A percentile compares a stretch with the other conserved stretches of the same genome.
These are phyloP conservation scores for Imbricaverruca yamaguchii DNA, from an alignment of 2,888 invertebrate species.

Conservation along the genomic window DNA sequence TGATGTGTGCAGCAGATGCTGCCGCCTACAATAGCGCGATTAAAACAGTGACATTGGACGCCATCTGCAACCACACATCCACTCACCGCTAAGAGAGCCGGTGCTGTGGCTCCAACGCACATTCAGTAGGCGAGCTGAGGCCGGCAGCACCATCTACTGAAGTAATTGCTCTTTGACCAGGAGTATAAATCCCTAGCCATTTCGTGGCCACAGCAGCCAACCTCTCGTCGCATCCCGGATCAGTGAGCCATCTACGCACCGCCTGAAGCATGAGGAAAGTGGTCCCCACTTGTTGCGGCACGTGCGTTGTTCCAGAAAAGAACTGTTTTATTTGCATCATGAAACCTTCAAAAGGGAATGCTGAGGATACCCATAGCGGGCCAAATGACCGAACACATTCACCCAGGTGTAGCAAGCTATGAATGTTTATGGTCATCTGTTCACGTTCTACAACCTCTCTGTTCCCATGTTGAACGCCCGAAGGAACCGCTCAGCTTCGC, in stretches of 20 bases:
- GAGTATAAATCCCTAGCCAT: background rate
- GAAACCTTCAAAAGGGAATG: background rate
- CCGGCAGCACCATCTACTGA: background rate
- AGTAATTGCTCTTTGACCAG: background rate
- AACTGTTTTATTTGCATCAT: background rate
- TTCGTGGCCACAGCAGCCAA: background rate
- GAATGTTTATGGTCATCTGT: background rate
- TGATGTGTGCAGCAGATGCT: background rate
- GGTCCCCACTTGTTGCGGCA: background rate
- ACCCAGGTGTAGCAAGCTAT: background rate
- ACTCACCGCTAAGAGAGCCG: background rate
- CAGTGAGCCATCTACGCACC: no score
- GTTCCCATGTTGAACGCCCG: background rate
- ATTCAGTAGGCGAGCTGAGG: background rate
- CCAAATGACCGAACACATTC: background rate
- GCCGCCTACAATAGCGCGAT: background rate
- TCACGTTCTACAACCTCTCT: background rate
- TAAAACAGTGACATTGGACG: background rate
- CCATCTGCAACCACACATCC: background rate
- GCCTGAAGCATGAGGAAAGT: no score
- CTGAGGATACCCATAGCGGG: background rate
- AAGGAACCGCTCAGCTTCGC: background rate
- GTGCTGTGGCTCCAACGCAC: background rate
- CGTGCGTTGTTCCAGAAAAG: background rate
- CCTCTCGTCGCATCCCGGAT: background rate